Conservation (phyloP, 2,797 vertebrate species). For the Acomys russatus region DNA sequence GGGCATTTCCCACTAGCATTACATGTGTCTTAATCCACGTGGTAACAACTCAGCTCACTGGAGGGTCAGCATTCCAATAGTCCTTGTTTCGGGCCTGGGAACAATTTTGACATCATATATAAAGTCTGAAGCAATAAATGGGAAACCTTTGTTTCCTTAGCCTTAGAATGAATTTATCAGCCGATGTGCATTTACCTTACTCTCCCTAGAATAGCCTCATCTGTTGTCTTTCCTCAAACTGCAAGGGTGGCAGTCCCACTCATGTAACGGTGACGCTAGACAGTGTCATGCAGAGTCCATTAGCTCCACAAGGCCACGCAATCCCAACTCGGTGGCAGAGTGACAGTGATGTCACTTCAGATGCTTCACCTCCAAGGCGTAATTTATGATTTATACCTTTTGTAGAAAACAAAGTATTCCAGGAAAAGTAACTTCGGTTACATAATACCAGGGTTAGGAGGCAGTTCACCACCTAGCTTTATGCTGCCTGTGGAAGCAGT, state of each 20-base stretch:
- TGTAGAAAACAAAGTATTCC: not conserved
- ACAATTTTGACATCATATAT: constrained; percentile 71
- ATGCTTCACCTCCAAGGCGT: not conserved
- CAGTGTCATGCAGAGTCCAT: not conserved
- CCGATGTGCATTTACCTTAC: constrained; percentile 69
- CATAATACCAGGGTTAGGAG: not conserved
- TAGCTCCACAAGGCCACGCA: constrained; percentile 33
- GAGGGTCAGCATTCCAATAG: constrained; percentile 3
- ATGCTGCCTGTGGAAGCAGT: not conserved
- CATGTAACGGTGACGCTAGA: not conserved
- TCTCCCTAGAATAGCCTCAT: constrained; percentile 77
- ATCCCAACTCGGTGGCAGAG: fast-evolving
- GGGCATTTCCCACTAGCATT: not conserved
- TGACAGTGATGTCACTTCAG: not conserved
- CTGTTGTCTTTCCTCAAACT: constrained; percentile 59
- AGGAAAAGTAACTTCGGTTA: constrained; percentile 18
- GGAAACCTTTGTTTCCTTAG: constrained; percentile 73
- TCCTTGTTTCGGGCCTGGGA: constrained; percentile 66
- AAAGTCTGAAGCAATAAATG: constrained; percentile 87
- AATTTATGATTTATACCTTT: constrained; percentile 42
- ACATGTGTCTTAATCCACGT: constrained; percentile 26
- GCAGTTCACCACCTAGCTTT: not conserved
- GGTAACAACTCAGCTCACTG: not conserved
- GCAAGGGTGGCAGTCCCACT: not conserved
- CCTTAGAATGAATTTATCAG: constrained; percentile 82